These are phyloP conservation scores for Cataglyphis rosenhaueri DNA, from an alignment of 2,888 invertebrate genomes.

Conservation along the genomic window DNA sequence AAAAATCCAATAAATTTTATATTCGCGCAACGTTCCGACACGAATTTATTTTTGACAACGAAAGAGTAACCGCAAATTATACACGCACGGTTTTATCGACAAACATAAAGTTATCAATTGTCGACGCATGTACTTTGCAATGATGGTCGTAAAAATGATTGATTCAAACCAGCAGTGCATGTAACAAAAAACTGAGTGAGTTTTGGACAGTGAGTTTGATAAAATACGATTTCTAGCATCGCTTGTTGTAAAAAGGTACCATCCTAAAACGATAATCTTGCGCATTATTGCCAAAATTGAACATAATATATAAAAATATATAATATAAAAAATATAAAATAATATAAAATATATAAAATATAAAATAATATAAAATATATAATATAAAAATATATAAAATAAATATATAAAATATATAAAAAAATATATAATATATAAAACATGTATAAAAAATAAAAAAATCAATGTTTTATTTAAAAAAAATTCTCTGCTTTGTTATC, in stretches of 20 bases:
- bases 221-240: neutral
- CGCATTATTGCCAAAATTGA: neutral
- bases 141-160: constrained; percentile 13
- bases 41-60: constrained; percentile 11
- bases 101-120: constrained; percentile 19
- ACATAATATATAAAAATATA: neutral
- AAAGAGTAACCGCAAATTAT: constrained; percentile 18
- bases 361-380: neutral
- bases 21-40: neutral
- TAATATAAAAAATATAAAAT: too few species aligned
- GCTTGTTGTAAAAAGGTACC: neutral
- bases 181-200: constrained; percentile 5
- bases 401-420: too few species aligned
- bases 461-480: neutral
- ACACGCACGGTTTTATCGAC: constrained; percentile 16
- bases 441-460: neutral
- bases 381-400: too few species aligned
- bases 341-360: too few species aligned
- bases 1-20: neutral
- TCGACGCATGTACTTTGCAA: neutral
- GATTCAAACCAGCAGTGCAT: neutral
- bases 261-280: neutral
- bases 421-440: too few species aligned
- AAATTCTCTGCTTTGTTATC: neutral
- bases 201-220: neutral